Evolutionary conservation across 64 coral and sea anemone genomes (phyloP), one percentile per base, ranked within the genome.

Genomic region (Pocillopora damicornis): DNA sequence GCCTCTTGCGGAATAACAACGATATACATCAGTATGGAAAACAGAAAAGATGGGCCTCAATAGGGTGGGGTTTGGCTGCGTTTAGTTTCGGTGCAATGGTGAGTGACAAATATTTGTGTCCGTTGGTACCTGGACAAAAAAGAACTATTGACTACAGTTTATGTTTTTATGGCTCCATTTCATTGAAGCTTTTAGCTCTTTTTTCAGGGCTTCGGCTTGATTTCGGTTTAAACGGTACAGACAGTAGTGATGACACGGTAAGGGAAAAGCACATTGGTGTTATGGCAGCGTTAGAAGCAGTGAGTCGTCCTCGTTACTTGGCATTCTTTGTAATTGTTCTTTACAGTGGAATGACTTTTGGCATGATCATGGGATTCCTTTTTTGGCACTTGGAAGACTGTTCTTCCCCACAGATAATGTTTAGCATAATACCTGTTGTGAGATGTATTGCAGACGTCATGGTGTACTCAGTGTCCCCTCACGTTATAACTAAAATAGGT

Each of bases 311-410:
- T 0, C 69, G 74, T 80, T 94, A 79, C 73, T 10, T 90, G 8
- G 86, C 82, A 45, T 89, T 90, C 18, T 75, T 94, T 57, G 61
- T 75, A 35, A 69, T 86, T 42, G 73, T 83, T 61, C 86, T 94
- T 30, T 73, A 90, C 75, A 79, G 88, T 75, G 92, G 92, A 75
- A 90, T 94, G 63, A 87, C 79, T 13, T 74, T 94, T 77, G 89
- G 92, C 11, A 74, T 94, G 18, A 89, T 94, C 18, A 78, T 90
- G 82, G 88, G 88, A 2, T 94, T 94, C 64, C 71, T 94, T 63
- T 94, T 94, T 72, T 94, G 92, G 92, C 88, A 94, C 64, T 37
- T 94, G 15, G 74, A 94, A 61, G 83, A 89, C 58, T 67, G 61
- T 35, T 83, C 65, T 42, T 82, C 88, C 23, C 84, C 92, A 60